A percentile compares a stretch with the other conserved stretches of the same genome.
phyloP scores from a whole-genome alignment of 2,113 vertebrate genomes.

The Strigops habroptila region DNA sequence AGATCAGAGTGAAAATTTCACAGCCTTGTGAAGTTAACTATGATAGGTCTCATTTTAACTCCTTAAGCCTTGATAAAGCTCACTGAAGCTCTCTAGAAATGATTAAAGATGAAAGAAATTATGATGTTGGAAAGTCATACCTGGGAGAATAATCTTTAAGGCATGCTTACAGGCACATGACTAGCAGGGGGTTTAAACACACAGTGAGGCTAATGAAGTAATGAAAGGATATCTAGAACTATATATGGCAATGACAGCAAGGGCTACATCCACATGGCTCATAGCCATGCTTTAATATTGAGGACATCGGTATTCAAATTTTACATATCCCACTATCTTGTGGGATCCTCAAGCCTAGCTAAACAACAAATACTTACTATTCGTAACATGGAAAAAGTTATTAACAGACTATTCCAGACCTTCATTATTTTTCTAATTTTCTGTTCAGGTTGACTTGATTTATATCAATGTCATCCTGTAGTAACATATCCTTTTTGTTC shows the following conservation, averaged over 20 bases:
- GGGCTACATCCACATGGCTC: neutral
- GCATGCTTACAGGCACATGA: neutral
- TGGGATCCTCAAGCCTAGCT: neutral
- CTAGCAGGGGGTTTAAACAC: neutral
- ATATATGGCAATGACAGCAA: neutral
- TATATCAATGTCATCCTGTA: neutral
- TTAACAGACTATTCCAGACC: neutral
- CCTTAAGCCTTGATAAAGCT: neutral
- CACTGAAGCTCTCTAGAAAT: neutral
- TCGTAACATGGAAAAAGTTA: neutral
- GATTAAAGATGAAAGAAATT: neutral
- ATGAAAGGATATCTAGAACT: neutral
- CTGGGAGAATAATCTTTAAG: neutral
- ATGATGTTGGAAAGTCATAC: neutral
- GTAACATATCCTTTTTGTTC: neutral
- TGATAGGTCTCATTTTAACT: neutral
- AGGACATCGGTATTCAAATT: neutral
- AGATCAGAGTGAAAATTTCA: neutral
- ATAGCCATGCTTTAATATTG: neutral
- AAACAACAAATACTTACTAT: neutral
- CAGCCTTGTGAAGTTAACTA: neutral
- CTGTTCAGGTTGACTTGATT: neutral
- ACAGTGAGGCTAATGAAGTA: rapidly evolving
- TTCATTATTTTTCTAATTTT: neutral
- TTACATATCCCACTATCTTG: neutral